Conservation (phyloP, 2,113 vertebrate species). For the Leptocoma aspasia region DNA sequence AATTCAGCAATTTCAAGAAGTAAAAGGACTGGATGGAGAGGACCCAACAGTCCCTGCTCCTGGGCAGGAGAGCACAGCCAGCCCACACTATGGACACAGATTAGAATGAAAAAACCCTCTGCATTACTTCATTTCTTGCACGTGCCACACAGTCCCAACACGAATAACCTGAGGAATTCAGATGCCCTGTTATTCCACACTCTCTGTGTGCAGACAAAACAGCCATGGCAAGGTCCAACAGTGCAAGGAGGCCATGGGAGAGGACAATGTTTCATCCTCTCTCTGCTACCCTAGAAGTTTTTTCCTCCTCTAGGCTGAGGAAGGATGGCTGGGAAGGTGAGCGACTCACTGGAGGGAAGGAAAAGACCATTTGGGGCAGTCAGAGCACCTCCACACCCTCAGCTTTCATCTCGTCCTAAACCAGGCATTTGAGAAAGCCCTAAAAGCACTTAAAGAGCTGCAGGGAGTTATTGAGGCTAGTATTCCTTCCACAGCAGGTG, state of each 20-base stretch:
- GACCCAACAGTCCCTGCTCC: background rate
- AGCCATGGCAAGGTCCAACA: background rate
- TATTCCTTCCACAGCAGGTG: fast-evolving
- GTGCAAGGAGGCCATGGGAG: fast-evolving
- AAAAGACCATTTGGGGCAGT: background rate
- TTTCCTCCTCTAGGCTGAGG: background rate
- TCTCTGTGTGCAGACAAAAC: background rate
- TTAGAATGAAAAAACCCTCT: background rate
- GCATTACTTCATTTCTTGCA: background rate
- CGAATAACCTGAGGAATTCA: fast-evolving
- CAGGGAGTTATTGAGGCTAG: fast-evolving
- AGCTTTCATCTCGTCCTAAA: background rate
- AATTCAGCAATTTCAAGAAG: background rate
- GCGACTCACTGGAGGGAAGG: background rate
- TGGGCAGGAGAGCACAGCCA: background rate
- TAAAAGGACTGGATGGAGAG: background rate
- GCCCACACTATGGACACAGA: fast-evolving
- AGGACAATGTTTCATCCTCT: background rate
- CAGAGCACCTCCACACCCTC: background rate
- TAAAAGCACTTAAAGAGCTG: background rate
- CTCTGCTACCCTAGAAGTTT: background rate
- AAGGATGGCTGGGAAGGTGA: fast-evolving
- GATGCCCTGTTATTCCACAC: background rate
- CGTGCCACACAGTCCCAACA: background rate
- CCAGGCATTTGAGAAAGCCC: background rate